Base-by-base conservation (phyloP, 2,888 invertebrate genomes). In the Trissolcus japonicus region DNA sequence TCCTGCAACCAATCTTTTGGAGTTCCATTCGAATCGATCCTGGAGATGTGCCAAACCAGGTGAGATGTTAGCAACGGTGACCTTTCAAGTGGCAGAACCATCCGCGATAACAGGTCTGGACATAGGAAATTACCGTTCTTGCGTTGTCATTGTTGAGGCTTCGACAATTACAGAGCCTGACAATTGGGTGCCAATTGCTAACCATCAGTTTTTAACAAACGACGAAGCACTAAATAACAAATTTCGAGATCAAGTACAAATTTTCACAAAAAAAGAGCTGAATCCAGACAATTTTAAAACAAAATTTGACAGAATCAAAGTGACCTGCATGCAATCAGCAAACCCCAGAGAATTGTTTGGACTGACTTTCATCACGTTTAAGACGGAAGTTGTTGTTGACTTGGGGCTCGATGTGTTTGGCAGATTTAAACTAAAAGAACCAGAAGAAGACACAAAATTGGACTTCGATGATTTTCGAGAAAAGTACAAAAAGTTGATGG, bases 301-400 rank as follows among this genome's bases (percentile, higher is more conserved):
- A 0, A 87, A 87, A 81, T 89, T 89, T 65, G 84, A 86, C 53
- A 79, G 87, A 6, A 81, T 87, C 0, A 88, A 89, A 75, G 83
- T 87, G 2, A 87, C 86, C 0, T 89, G 89, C 16, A 86, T 88
- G 88, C 89, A 89, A 43, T 83, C 88, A 0, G 87, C 88, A 0
- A 89, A 89, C 80, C 82, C 83, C 0, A 83, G 83, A 71, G 86
- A 85, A 65, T 48, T 87, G 0, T 89, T 89, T 78, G 89, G 89
- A 1, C 68, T 89, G 6, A 66, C 81, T 3, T 87, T 85, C 21
- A 76, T 89, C 0, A 80, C 84, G 41, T 72, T 88, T 1, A 82
- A 84, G 75, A 87, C 88, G 4, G 88, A 89, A 72, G 84, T 86
- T 2, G 46, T 75, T 0, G 78, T 86, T 3, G 85, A 89, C 54